Base-by-base conservation (phyloP, 2,888 invertebrate species). In the Ophion ventricosus region DNA sequence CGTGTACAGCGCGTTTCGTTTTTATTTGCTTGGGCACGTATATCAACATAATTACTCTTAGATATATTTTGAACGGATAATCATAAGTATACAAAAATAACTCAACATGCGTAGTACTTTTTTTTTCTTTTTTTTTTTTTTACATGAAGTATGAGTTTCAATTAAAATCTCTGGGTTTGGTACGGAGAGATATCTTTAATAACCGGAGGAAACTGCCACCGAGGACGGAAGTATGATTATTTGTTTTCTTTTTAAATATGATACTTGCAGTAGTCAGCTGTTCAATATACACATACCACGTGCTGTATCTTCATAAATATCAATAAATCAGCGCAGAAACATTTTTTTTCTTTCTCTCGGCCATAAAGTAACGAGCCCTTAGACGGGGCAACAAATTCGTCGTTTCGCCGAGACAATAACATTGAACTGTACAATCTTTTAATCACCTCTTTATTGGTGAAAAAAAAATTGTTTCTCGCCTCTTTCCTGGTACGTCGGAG, bases 21-120 rank as follows among this genome's bases (percentile, higher is more conserved):
- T 74, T 76, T 77, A 73, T 84, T 77, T 69, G 2, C 40, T 61
- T 67, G 59, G 63, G 80, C 80, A 84, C 76, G 61, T 63, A 69
- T 61, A 77, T 80, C 72, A 74, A 63, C 61, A 70, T 83, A 29
- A 25, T 70, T 76, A 54, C 63, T 59, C 43, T 26, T 74, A 59
- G 20, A 26, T 43, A 43, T 43, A 69, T 66, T 67, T 61, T 26
- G 49, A 70, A 76, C 59, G 61, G 72, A 76, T 76, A 75, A 75
- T 73, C 57, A 29, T 76, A 67, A 56, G 74, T 61, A 82, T 85
- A 82, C 73, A 85, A 85, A 85, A 85, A 85, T 85, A 82, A 82
- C 82, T 82, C 70, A 76, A 85, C 72, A 76, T 82, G 66, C 73
- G 49, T 35, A 70, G 74, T 75, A 66, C 69, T 61, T 67, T 73